A percentile compares a stretch with the other conserved stretches of the same genome.
These are phyloP conservation scores for Phthorimaea operculella DNA, from an alignment of 1,140 invertebrate species.

Conservation along the genomic window DNA sequence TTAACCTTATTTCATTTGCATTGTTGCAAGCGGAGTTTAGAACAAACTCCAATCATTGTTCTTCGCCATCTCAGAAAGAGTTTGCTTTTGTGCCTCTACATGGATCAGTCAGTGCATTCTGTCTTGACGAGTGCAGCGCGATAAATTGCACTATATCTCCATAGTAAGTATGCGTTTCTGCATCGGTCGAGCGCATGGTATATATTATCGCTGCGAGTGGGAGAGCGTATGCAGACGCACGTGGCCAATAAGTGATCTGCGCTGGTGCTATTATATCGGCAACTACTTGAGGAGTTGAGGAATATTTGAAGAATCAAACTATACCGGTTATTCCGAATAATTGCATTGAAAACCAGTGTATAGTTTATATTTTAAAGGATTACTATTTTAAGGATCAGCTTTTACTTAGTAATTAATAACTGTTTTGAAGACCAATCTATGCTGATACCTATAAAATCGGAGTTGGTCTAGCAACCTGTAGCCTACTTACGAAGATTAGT, in stretches of 20 bases:
- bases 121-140: background rate
- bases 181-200: background rate
- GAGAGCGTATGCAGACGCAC: background rate
- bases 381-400: too few species aligned
- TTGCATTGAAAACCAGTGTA: too few species aligned
- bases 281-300: too few species aligned
- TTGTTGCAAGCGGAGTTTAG: background rate
- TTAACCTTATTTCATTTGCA: background rate
- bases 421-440: too few species aligned
- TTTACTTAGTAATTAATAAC: too few species aligned
- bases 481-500: too few species aligned
- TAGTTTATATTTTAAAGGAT: too few species aligned
- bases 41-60: background rate
- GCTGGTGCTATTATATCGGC: background rate
- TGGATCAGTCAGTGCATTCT: background rate
- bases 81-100: too few species aligned
- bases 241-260: slow-evolving; percentile 2
- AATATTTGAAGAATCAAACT: too few species aligned
- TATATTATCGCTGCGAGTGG: background rate
- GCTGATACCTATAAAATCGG: too few species aligned
- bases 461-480: too few species aligned
- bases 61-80: background rate
- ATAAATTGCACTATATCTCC: background rate
- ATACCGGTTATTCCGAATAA: too few species aligned
- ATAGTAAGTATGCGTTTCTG: background rate